Conservation (phyloP, 1,140 invertebrate species). For the Drosophila arawakana region DNA sequence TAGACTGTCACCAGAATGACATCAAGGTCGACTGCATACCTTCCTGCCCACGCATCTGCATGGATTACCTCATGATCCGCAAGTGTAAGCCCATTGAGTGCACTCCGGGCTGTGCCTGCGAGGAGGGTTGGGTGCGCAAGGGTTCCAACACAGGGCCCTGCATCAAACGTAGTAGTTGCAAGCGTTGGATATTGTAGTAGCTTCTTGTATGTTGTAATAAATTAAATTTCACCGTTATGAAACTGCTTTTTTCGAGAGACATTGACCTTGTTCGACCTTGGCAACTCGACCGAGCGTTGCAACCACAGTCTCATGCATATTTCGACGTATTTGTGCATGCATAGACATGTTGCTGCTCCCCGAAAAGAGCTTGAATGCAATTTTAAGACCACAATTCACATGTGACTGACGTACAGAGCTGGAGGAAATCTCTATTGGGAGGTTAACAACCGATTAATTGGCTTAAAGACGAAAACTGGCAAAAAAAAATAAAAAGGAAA, state of each 20-base stretch:
- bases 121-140: slow-evolving; percentile 30
- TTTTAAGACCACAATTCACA: slow-evolving; percentile 60
- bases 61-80: background rate
- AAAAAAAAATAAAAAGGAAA: slow-evolving; percentile 22
- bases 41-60: slow-evolving; percentile 44
- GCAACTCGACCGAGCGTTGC: slow-evolving; percentile 34
- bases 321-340: slow-evolving; percentile 13
- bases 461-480: slow-evolving; percentile 1
- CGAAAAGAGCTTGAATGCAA: slow-evolving; percentile 24
- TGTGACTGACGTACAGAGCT: slow-evolving; percentile 43
- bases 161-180: slow-evolving; percentile 23
- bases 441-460: slow-evolving; percentile 61
- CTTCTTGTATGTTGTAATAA: background rate
- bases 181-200: slow-evolving; percentile 34
- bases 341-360: slow-evolving; percentile 8
- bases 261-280: slow-evolving; percentile 43
- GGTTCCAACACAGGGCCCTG: slow-evolving; percentile 22
- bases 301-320: slow-evolving; percentile 16
- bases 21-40: slow-evolving; percentile 40
- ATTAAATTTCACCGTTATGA: slow-evolving; percentile 17
- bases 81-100: slow-evolving; percentile 29
- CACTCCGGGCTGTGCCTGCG: slow-evolving; percentile 45
- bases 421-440: slow-evolving; percentile 36
- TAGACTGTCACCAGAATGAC: slow-evolving; percentile 31
- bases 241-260: background rate